phyloP scores from a whole-genome alignment of 2,888 invertebrate genomes.

The Schizaphis graminum region DNA sequence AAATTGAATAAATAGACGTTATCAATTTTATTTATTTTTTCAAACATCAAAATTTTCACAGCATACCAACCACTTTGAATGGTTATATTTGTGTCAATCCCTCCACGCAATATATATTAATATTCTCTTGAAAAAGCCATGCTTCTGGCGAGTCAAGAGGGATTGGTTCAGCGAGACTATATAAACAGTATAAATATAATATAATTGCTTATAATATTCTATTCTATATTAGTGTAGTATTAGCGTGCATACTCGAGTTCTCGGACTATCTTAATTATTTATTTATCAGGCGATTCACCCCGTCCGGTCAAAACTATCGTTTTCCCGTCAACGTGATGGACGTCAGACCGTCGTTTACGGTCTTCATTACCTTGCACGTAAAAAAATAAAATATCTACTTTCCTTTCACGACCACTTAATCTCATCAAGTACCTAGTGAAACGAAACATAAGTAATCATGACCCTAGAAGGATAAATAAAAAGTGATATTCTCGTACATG shows the following conservation, averaged over 20 bases:
- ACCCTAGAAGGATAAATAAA: not conserved
- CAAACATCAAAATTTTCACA: not conserved
- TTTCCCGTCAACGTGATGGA: not conserved
- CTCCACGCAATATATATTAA: not conserved
- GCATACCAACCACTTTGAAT: too few relatives aligned
- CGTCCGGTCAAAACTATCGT: not conserved
- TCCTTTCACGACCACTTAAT: not conserved
- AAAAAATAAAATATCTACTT: not conserved
- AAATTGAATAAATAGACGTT: not conserved
- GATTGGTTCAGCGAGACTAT: not conserved
- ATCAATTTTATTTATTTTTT: not conserved
- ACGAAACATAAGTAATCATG: not conserved
- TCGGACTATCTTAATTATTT: not conserved
- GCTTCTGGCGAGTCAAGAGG: not conserved
- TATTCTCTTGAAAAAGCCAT: not conserved
- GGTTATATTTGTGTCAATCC: not conserved
- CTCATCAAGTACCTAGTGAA: not conserved
- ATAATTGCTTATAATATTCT: not conserved
- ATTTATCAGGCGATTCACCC: not conserved
- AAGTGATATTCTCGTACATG: not conserved
- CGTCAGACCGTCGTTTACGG: not conserved
- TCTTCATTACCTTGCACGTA: not conserved
- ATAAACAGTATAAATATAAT: not conserved
- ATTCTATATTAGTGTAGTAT: not conserved
- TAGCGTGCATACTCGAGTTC: not conserved